These are phyloP conservation scores for Drosophila pachea DNA, from an alignment of 1,140 invertebrate genomes.

Conservation along the genomic window DNA sequence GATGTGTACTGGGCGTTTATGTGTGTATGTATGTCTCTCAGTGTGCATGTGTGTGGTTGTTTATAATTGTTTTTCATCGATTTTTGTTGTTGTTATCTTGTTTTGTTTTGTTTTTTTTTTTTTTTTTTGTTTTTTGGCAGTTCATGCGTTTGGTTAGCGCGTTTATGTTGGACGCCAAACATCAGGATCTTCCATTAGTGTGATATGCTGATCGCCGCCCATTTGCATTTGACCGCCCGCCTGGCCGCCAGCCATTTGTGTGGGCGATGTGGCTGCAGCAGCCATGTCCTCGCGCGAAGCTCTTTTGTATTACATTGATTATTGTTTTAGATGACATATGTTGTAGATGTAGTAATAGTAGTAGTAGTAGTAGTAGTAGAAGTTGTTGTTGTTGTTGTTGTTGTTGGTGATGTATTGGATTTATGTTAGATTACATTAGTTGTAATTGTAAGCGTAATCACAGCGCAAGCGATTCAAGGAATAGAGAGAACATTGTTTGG, in stretches of 20 bases:
- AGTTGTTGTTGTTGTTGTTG: too few relatives aligned
- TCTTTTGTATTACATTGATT: slow-evolving; percentile 80
- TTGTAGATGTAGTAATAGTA: background rate
- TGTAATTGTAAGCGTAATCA: slow-evolving; percentile 42
- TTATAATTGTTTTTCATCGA: slow-evolving; percentile 16
- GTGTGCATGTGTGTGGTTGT: slow-evolving; percentile 35
- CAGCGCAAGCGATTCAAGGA: slow-evolving; percentile 46
- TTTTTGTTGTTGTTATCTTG: slow-evolving; percentile 5
- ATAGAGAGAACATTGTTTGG: slow-evolving; percentile 35
- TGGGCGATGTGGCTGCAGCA: slow-evolving; percentile 86
- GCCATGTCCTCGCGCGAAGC: slow-evolving; percentile 90
- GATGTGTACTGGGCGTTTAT: slow-evolving; percentile 8
- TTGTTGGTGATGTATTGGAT: background rate
- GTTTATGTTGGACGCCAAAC: slow-evolving; percentile 93
- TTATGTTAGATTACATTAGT: slow-evolving; percentile 23
- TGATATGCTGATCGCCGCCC: slow-evolving; percentile 85
- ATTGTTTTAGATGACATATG: slow-evolving; percentile 37
- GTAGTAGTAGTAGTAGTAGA: too few relatives aligned
- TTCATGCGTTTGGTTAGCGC: slow-evolving; percentile 48
- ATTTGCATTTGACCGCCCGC: slow-evolving; percentile 81
- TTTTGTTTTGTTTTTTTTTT: background rate
- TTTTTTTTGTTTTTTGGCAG: slow-evolving; percentile 57
- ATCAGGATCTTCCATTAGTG: slow-evolving; percentile 92
- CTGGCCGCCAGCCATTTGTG: slow-evolving; percentile 80
- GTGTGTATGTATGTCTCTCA: slow-evolving; percentile 11